Percentiles rank a stretch among this genome's conserved stretches.
Evolutionary conservation across 2,113 vertebrate genomes (phyloP).

Genomic region (Colius striatus): DNA sequence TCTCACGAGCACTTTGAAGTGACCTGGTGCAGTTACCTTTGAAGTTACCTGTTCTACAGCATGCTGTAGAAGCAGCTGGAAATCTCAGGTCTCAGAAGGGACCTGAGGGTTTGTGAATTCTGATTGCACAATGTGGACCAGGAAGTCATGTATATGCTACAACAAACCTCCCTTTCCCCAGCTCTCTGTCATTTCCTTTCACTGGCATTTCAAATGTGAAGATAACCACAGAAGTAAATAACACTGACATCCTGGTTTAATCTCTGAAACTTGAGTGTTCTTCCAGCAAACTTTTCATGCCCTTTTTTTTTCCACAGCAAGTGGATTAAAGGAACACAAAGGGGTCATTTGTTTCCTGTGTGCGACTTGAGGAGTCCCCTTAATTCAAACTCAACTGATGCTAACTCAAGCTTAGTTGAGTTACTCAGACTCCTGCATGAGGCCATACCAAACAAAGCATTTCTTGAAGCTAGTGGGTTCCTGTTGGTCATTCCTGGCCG

Average conservation of each 20-base stretch:
- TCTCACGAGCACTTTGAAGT: neutral
- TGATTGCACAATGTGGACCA: neutral
- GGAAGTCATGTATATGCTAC: neutral
- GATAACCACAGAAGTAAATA: neutral
- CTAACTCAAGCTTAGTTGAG: neutral
- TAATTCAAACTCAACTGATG: neutral
- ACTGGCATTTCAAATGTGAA: neutral
- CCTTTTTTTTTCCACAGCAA: neutral
- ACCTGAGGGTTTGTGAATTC: neutral
- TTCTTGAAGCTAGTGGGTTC: neutral
- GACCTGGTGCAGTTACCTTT: neutral
- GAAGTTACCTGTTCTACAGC: neutral
- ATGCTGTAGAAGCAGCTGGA: neutral
- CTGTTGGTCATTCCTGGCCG: rapidly evolving
- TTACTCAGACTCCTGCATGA: neutral
- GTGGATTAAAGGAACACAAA: neutral
- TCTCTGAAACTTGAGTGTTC: neutral
- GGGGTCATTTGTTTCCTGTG: neutral
- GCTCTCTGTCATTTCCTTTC: neutral
- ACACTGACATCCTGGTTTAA: neutral
- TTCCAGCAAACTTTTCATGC: neutral
- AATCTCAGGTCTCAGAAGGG: neutral
- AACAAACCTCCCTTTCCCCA: neutral
- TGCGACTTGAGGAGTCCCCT: neutral
- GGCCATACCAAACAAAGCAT: neutral